Evolutionary conservation across 2,888 invertebrate species (phyloP).

Genomic region (Portevinia maculata): DNA sequence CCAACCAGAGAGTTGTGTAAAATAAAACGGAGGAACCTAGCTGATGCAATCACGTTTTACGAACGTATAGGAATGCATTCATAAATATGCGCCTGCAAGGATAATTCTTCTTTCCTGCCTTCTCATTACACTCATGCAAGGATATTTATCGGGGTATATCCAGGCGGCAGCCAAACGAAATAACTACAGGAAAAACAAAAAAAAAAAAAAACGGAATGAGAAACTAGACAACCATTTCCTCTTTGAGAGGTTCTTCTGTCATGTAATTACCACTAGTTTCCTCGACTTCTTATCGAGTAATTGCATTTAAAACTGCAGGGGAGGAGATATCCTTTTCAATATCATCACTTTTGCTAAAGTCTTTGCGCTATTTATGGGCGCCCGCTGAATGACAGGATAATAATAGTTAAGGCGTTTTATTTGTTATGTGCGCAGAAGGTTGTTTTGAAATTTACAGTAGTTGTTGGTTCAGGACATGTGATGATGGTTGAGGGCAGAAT

Average conservation of each 20-base stretch:
- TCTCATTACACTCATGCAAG: conserved; percentile 60
- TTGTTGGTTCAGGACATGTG: neutral
- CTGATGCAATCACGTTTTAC: conserved; percentile 59
- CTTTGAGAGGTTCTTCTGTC: conserved; percentile 68
- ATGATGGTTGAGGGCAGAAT: conserved; percentile 22
- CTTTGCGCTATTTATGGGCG: conserved; percentile 63
- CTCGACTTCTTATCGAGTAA: conserved; percentile 70
- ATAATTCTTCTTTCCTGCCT: conserved; percentile 41
- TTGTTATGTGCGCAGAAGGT: conserved; percentile 41
- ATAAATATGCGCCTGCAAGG: conserved; percentile 63
- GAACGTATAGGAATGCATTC: conserved; percentile 59
- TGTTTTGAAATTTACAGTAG: conserved; percentile 56
- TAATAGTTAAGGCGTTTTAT: conserved; percentile 69
- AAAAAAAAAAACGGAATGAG: conserved; percentile 25
- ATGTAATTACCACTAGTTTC: conserved; percentile 74
- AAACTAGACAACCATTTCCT: conserved; percentile 66
- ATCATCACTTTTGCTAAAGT: conserved; percentile 59
- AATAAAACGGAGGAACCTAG: conserved; percentile 22
- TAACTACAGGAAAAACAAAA: no score
- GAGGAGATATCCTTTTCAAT: conserved; percentile 44
- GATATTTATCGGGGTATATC: conserved; percentile 19
- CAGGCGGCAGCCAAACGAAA: neutral
- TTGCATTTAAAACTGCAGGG: conserved; percentile 56
- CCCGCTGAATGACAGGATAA: conserved; percentile 68
- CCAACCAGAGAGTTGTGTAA: conserved; percentile 22